Base-by-base conservation (phyloP, 2,113 vertebrate genomes). In the Cariama cristata region DNA sequence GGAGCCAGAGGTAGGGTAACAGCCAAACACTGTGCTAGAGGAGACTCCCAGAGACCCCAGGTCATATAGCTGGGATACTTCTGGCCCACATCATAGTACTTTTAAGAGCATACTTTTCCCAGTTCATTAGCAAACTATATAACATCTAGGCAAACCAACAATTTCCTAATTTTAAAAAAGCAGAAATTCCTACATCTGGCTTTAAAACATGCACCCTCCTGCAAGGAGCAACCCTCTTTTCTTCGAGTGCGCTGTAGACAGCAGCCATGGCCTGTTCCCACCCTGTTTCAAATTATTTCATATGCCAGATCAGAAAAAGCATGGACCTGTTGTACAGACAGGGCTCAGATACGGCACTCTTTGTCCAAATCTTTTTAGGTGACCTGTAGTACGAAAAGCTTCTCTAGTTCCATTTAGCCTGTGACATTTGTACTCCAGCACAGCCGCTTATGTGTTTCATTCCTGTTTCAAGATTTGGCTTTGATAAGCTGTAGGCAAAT, bases 1-100 rank as follows among this genome's bases (percentile, higher is more conserved):
- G 3, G n/a, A 81, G 32, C 42, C 59, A 0, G 0, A 3, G 33
- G 24, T 6, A 32, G 11, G 2, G 22, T 47, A 47, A n/a, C 32
- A 32, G 9, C 26, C 59, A 72, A 59, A 47, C 9, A 6, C 35
- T 27, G 24, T 18, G 56, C 30, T 35, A 14, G 45, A 62, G 50
- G 47, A 69, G 26, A 40, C 33, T 45, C 22, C 32, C 8, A 42
- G 20, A 7, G 45, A 38, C 55, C 47, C n/a, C 6, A 63, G 35
- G 56, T 50, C 56, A 10, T 64, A 11, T 14, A 15, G 45, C 35
- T 33, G 16, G 14, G 5, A 42, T 85, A 45, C 10, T 67, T 58
- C 24, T 68, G 9, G 24, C 59, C 50, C 60, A 52, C 35, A 12
- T 62, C 40, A 14, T 7, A 47, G 23, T 26, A 8, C 49, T 73